Evolutionary conservation across 2,797 vertebrate genomes (phyloP).

Genomic region (Spheniscus humboldti): DNA sequence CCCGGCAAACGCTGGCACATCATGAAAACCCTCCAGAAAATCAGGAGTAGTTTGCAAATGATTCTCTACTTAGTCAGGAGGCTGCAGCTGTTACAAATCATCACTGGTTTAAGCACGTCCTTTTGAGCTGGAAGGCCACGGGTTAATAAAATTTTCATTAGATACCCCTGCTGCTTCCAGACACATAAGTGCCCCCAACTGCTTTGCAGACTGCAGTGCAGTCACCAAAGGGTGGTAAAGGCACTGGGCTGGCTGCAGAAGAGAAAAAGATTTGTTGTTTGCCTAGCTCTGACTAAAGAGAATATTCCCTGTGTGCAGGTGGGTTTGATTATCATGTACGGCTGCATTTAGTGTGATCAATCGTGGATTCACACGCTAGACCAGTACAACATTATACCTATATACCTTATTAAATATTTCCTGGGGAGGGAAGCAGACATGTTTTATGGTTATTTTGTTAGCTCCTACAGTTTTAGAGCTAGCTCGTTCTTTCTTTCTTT

Average conservation of each 20-base stretch:
- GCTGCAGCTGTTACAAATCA: neutral
- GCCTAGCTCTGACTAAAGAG: neutral
- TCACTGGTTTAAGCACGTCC: neutral
- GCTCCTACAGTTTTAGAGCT: neutral
- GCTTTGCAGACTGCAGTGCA: neutral
- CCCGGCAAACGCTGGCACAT: rapidly evolving
- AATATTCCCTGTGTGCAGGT: neutral
- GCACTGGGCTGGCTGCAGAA: neutral
- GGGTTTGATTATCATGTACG: neutral
- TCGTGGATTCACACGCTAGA: neutral
- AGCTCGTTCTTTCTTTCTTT: no score
- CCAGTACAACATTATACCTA: neutral
- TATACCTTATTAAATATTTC: neutral
- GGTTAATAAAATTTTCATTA: conserved; percentile 47
- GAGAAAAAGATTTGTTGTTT: conserved; percentile 2
- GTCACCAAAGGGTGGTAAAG: neutral
- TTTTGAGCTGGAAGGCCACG: neutral
- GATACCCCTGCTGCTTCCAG: neutral
- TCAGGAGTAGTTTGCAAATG: neutral
- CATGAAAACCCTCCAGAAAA: neutral
- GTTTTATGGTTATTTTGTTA: neutral
- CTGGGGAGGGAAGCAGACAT: neutral
- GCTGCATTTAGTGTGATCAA: neutral
- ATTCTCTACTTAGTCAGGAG: neutral
- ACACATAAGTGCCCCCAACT: neutral